phyloP scores from a whole-genome alignment of 2,888 invertebrate species.

The Dione juno region DNA sequence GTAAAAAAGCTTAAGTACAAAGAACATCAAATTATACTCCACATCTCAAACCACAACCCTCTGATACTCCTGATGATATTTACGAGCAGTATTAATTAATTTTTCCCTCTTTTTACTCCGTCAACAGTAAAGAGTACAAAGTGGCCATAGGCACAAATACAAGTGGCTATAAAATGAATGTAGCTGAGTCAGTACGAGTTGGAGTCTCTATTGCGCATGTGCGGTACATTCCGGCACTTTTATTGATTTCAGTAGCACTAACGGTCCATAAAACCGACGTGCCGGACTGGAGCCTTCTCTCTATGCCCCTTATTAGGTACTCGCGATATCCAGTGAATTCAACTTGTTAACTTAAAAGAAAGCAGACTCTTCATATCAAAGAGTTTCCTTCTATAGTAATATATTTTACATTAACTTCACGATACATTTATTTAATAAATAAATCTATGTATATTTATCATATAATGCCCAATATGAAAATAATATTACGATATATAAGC shows the following conservation, averaged over 20 bases:
- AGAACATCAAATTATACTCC: conserved; percentile 47
- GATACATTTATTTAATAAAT: not conserved
- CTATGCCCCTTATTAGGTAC: conserved; percentile 80
- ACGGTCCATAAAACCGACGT: conserved; percentile 84
- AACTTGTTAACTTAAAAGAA: conserved; percentile 70
- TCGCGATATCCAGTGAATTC: conserved; percentile 73
- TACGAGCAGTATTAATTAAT: conserved; percentile 67
- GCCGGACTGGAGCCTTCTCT: conserved; percentile 76
- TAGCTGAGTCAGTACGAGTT: conserved; percentile 79
- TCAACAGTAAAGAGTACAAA: conserved; percentile 78
- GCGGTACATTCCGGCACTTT: conserved; percentile 85
- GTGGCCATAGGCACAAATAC: conserved; percentile 81
- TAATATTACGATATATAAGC: conserved; percentile 28
- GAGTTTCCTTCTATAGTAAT: not conserved
- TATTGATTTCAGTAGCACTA: conserved; percentile 89
- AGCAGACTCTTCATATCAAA: conserved; percentile 19
- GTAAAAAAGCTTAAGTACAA: conserved; percentile 2
- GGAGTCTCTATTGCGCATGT: conserved; percentile 76
- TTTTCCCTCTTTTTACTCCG: conserved; percentile 70
- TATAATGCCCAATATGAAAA: conserved; percentile 4
- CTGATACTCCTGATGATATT: conserved; percentile 55
- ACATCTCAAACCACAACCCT: conserved; percentile 55
- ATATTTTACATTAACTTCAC: not conserved
- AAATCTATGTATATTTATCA: not conserved
- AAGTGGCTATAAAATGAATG: conserved; percentile 83